Conservation (phyloP, 2,888 invertebrate species). For the Drosophila nr. perissopoda region DNA sequence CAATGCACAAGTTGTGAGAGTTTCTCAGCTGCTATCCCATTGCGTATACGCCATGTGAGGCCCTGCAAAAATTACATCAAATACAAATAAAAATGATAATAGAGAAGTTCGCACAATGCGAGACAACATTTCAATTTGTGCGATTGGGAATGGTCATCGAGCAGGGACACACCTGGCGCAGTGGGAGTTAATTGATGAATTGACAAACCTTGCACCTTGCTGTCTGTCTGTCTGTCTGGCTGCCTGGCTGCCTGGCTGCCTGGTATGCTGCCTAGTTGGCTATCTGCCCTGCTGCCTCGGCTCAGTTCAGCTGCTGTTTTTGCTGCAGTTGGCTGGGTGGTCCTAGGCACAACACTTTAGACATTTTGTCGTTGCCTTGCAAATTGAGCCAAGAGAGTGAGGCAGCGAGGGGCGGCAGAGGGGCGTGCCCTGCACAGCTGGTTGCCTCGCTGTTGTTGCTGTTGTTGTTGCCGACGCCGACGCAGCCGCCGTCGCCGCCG, state of each 20-base stretch:
- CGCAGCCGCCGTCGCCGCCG: constrained; percentile 25
- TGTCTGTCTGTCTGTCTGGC: neutral
- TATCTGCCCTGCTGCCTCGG: neutral
- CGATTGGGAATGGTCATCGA: constrained; percentile 52
- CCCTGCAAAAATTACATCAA: constrained; percentile 1
- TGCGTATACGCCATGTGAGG: constrained; percentile 63
- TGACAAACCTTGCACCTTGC: constrained; percentile 39
- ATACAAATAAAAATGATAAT: neutral
- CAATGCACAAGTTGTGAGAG: neutral
- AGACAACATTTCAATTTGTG: constrained; percentile 52
- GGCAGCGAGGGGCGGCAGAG: constrained; percentile 60
- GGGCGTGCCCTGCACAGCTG: constrained; percentile 52
- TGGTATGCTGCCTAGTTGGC: neutral
- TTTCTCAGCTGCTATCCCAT: constrained; percentile 24
- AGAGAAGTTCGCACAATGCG: neutral
- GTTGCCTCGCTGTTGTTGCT: constrained; percentile 19
- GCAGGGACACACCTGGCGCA: constrained; percentile 57
- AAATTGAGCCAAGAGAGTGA: constrained; percentile 55
- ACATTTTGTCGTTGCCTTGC: constrained; percentile 74
- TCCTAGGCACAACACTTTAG: constrained; percentile 66
- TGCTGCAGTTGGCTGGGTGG: constrained; percentile 61
- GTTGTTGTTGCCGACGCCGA: constrained; percentile 12
- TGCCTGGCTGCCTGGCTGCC: neutral
- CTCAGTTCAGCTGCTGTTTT: constrained; percentile 4
- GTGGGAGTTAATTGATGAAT: constrained; percentile 70